phyloP scores from a whole-genome alignment of 2,113 vertebrate species.

The Lethenteron camtschaticum region DNA sequence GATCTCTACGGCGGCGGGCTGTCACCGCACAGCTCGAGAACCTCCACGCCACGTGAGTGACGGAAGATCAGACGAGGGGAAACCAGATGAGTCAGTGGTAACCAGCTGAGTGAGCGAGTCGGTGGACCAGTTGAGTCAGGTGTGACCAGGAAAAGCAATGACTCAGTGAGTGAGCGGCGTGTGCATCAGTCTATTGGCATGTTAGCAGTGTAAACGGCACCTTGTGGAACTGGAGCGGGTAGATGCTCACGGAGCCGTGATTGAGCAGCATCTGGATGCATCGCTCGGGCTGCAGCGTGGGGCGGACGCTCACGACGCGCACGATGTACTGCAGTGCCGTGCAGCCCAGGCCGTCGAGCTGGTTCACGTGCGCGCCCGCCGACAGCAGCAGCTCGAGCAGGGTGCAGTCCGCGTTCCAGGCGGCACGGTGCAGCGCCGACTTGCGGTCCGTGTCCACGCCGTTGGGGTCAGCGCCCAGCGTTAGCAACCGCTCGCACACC shows the following conservation, averaged over 20 bases:
- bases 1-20: not conserved
- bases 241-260: conserved; percentile 48
- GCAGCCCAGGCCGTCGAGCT: conserved; percentile 77
- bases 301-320: conserved; percentile 50
- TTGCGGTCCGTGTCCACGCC: conserved; percentile 54
- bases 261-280: conserved; percentile 80
- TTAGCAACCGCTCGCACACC: conserved; percentile 51
- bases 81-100: too few species aligned
- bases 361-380: conserved; percentile 40
- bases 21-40: not conserved
- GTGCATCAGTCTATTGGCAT: too few species aligned
- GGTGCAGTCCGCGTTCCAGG: conserved; percentile 76
- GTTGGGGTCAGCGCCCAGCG: conserved; percentile 48
- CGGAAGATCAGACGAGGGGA: too few species aligned
- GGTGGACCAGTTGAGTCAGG: too few species aligned
- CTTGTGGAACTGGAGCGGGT: conserved; percentile 88
- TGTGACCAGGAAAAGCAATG: too few species aligned
- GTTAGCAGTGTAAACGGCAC: conserved; percentile 16
- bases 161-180: too few species aligned
- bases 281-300: conserved; percentile 36
- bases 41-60: not conserved
- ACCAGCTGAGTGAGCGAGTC: too few species aligned
- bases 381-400: conserved; percentile 69
- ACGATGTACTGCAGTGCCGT: conserved; percentile 63
- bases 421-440: conserved; percentile 67